Base-by-base conservation (phyloP, 2,113 vertebrate species). In the Hemicordylus capensis region DNA sequence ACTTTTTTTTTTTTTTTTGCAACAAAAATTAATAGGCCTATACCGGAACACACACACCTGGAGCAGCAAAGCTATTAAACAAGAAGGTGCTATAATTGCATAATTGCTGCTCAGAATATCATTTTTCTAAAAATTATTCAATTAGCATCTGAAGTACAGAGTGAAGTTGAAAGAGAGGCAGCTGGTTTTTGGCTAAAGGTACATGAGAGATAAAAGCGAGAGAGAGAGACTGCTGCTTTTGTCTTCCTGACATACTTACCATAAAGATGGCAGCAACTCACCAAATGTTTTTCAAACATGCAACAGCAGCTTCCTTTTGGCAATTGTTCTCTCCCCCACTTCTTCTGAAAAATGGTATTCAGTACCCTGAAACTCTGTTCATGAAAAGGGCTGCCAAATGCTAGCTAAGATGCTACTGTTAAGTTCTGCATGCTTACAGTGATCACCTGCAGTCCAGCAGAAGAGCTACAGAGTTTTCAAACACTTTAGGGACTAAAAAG, bases 41-140 rank as follows among this genome's bases (percentile, higher is more conserved):
- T 31, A 22, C 22, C 1, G 0, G 19, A 0, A 75, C 19, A 24
- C 0, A 24, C 0, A 7, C 54, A 28, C 20, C 0, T 3, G 1
- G 61, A 80, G 59, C n/a, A n/a, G n/a, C 37, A 80, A 84, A 76
- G 44, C 69, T 78, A 84, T 76, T 67, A 22, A 37, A 34, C 15
- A 54, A 28, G n/a, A 51, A 48, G 28, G 24, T 28, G 44, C 5
- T 72, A 37, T 51, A 83, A 67, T 72, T 80, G 80, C 7, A 4
- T 1, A 20, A 54, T 79, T 73, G 8, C 14, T 83, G 63, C 46
- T 73, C 28, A 17, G 39, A n/a, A 42, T n/a, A 37, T 3, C 17
- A 0, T 54, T 1, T 12, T 48, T 31, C 46, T 63, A 61, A 75
- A 82, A 14, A 54, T 54, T 74, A 42, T 86, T 83, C 46, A 85